phyloP scores from a whole-genome alignment of 2,113 vertebrate species.

The Albula goreensis region DNA sequence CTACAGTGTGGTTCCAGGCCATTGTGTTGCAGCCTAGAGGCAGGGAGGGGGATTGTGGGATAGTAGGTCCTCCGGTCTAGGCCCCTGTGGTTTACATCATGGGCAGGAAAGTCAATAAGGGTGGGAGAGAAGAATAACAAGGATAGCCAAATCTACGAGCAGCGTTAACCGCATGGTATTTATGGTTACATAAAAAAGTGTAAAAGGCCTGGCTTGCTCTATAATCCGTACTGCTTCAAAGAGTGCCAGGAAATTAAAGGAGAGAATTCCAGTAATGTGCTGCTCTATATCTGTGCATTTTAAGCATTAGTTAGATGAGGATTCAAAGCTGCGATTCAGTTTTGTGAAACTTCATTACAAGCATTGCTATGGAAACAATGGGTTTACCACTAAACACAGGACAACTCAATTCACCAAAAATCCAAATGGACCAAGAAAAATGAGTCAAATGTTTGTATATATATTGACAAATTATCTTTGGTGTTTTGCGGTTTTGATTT shows the following conservation, averaged over 20 bases:
- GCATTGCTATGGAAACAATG: neutral
- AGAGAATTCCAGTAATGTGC: neutral
- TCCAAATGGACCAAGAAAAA: no score
- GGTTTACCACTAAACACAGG: neutral
- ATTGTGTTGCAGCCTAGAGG: neutral
- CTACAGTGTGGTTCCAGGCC: neutral
- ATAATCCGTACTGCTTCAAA: neutral
- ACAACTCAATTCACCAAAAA: no score
- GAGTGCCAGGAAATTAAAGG: neutral
- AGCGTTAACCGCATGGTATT: neutral
- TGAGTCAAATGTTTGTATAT: neutral
- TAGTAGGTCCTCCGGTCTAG: neutral
- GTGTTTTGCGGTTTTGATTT: neutral
- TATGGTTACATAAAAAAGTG: neutral
- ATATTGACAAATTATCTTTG: neutral
- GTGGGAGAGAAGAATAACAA: constrained; percentile 2
- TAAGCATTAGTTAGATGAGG: neutral
- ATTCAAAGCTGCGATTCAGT: neutral
- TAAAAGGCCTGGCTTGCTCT: neutral
- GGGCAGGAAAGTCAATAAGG: neutral
- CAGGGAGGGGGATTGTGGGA: neutral
- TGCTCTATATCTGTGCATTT: neutral
- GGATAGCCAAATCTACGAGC: neutral
- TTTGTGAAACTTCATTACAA: neutral
- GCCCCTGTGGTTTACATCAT: neutral